A percentile compares a stretch with the other conserved stretches of the same genome.
phyloP scores from a whole-genome alignment of 2,113 vertebrate species.

The Lepus americanus region DNA sequence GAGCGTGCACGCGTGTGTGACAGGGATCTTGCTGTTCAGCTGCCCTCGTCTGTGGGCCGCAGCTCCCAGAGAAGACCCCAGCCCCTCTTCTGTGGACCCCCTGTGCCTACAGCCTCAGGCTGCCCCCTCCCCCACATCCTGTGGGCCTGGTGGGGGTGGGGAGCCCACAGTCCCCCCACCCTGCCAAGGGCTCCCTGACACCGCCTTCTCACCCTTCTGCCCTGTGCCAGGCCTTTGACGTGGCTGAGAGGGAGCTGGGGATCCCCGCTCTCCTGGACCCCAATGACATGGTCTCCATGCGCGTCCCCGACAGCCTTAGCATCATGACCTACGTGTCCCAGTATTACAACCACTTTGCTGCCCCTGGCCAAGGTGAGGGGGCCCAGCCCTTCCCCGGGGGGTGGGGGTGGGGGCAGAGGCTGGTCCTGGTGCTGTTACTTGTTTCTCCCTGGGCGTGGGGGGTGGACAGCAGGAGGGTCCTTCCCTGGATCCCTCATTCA shows the following conservation, averaged over 20 bases:
- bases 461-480: neutral
- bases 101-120: neutral
- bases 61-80: neutral
- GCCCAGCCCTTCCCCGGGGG: neutral
- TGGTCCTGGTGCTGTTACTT: neutral
- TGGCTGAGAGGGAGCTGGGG: slow-evolving; percentile 95
- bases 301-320: slow-evolving; percentile 96
- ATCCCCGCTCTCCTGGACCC: slow-evolving; percentile 97
- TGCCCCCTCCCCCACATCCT: neutral
- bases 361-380: slow-evolving; percentile 88
- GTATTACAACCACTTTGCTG: slow-evolving; percentile 96
- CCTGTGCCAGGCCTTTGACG: slow-evolving; percentile 93
- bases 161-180: neutral
- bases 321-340: slow-evolving; percentile 98
- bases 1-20: neutral
- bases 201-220: neutral
- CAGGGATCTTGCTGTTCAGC: neutral
- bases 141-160: neutral
- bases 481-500: neutral
- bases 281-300: slow-evolving; percentile 98
- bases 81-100: neutral
- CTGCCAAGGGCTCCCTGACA: neutral
- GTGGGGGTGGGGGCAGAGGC: neutral
- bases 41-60: neutral
- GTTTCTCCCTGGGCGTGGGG: neutral